A percentile compares a stretch with the other conserved stretches of the same genome.
phyloP scores from a whole-genome alignment of 1,140 invertebrate species.

The Brachionus rotundiformis region DNA sequence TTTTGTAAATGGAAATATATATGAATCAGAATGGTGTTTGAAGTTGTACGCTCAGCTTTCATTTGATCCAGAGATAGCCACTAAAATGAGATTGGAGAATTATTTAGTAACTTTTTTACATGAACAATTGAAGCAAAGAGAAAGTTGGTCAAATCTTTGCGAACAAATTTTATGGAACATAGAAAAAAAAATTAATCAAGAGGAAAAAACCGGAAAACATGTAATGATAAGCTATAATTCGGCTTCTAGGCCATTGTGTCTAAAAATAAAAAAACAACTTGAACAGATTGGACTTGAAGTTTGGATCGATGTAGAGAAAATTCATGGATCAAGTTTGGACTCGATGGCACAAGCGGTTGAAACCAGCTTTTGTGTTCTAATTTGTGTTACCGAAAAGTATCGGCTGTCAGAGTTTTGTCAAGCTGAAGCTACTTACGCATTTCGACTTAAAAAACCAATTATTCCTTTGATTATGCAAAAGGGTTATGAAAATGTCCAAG shows the following conservation, averaged over 20 bases:
- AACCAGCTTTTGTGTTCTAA: constrained; percentile 57
- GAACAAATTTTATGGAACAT: constrained; percentile 34
- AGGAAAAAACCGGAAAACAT: not conserved
- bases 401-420: not conserved
- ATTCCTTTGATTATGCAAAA: constrained; percentile 58
- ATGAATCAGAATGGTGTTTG: not conserved
- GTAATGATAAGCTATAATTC: constrained; percentile 48
- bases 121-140: not conserved
- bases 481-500: constrained; percentile 56
- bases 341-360: constrained; percentile 64
- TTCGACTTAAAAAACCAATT: constrained; percentile 56
- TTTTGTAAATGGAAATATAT: not conserved
- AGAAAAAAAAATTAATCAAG: not conserved
- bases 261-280: constrained; percentile 22
- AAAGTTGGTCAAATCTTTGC: not conserved
- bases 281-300: not conserved
- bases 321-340: constrained; percentile 57
- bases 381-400: constrained; percentile 54
- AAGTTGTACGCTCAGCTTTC: not conserved
- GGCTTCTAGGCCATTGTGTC: not conserved
- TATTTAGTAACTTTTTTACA: not conserved
- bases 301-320: constrained; percentile 56
- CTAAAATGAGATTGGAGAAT: not conserved
- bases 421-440: constrained; percentile 60
- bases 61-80: not conserved